These are phyloP conservation scores for Cricetomys ansorgei DNA, from an alignment of 2,113 vertebrate species.

Conservation along the genomic window DNA sequence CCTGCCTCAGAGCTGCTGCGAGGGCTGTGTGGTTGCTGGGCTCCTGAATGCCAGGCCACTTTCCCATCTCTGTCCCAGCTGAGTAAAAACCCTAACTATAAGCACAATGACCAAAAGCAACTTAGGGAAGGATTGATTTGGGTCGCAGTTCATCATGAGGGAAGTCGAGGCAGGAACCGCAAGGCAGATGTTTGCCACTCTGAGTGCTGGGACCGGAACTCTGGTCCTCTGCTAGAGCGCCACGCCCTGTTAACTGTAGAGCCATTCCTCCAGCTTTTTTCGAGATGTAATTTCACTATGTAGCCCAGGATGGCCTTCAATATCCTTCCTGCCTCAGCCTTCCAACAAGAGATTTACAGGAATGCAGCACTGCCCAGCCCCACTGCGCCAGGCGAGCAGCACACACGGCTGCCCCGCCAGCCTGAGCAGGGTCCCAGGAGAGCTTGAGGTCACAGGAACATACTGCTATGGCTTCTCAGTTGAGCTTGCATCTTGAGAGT, in stretches of 20 bases:
- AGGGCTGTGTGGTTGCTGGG: too few relatives aligned
- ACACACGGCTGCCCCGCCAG: background rate
- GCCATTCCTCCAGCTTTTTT: background rate
- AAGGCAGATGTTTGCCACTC: background rate
- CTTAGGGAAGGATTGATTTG: background rate
- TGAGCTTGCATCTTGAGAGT: background rate
- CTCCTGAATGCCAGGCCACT: too few relatives aligned
- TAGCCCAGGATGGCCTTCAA: background rate
- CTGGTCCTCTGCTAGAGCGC: background rate
- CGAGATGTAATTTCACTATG: background rate
- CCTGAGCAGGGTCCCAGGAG: background rate
- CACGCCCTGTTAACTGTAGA: background rate
- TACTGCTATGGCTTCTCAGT: background rate
- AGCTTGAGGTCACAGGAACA: background rate
- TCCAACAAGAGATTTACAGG: background rate
- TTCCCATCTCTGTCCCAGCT: too few relatives aligned
- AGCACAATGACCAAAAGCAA: background rate
- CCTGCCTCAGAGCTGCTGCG: too few relatives aligned
- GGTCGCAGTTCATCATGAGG: background rate
- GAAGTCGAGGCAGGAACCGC: too few relatives aligned
- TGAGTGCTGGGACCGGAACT: background rate
- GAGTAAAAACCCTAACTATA: too few relatives aligned
- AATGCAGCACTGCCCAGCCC: background rate
- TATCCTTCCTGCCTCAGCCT: background rate
- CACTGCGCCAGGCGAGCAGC: background rate